Evolutionary conservation across 2,888 invertebrate genomes (phyloP).

Genomic region (Watsonalla binaria): DNA sequence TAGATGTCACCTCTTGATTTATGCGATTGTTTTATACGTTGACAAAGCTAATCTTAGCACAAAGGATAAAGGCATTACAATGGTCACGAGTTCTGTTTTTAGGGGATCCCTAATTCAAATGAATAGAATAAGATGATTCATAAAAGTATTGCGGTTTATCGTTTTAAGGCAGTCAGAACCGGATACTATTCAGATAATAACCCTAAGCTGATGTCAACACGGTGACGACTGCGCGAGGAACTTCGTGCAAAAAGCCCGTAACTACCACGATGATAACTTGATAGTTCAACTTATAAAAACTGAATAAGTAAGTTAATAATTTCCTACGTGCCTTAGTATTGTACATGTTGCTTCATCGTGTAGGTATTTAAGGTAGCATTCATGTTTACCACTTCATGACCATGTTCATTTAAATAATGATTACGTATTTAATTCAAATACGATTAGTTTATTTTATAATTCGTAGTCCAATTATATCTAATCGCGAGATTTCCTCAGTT

Average conservation of each 20-base stretch:
- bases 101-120: conserved; percentile 27
- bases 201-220: conserved; percentile 65
- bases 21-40: neutral
- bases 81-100: conserved; percentile 4
- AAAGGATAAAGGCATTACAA: conserved; percentile 3
- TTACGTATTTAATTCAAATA: neutral
- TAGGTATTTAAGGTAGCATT: neutral
- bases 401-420: neutral
- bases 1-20: neutral
- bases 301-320: neutral
- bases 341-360: neutral
- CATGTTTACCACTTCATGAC: neutral
- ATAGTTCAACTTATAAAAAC: neutral
- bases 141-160: conserved; percentile 28
- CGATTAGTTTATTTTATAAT: neutral
- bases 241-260: conserved; percentile 33
- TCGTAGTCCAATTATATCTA: too few species aligned
- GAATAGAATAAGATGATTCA: conserved; percentile 37
- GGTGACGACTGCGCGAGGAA: conserved; percentile 50
- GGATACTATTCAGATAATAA: conserved; percentile 53
- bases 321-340: neutral
- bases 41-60: neutral
- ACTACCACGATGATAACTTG: conserved; percentile 27
- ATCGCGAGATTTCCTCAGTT: too few species aligned
- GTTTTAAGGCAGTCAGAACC: conserved; percentile 40